phyloP scores from a whole-genome alignment of 2,888 invertebrate species.

The Microctonus hyperodae region DNA sequence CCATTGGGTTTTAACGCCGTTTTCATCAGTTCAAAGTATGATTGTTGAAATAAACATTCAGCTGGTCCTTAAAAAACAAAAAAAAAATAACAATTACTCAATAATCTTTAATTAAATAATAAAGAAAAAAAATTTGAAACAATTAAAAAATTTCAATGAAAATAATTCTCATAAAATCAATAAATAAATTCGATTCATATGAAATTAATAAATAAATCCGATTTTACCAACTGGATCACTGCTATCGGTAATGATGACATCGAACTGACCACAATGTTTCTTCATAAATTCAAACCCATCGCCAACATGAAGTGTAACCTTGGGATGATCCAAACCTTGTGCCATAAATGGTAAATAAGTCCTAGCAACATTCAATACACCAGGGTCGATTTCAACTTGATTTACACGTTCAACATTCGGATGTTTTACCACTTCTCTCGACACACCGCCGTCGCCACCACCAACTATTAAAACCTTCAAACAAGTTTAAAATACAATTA shows the following conservation, averaged over 20 bases:
- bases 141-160: slow-evolving; percentile 44
- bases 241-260: slow-evolving; percentile 98
- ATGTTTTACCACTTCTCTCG: slow-evolving; percentile 94
- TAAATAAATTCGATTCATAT: slow-evolving; percentile 31
- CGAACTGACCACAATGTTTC: slow-evolving; percentile 83
- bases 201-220: neutral
- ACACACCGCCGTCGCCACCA: slow-evolving; percentile 98
- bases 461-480: slow-evolving; percentile 90
- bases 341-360: slow-evolving; percentile 92
- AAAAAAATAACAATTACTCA: neutral
- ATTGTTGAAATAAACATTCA: slow-evolving; percentile 75
- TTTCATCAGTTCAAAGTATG: slow-evolving; percentile 85
- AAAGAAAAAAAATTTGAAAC: slow-evolving; percentile 39
- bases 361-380: slow-evolving; percentile 90
- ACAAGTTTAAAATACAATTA: no score
- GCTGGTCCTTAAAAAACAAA: slow-evolving; percentile 69
- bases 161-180: neutral
- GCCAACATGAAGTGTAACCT: slow-evolving; percentile 82
- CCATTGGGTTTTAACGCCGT: slow-evolving; percentile 85
- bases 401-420: slow-evolving; percentile 85
- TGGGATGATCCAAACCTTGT: slow-evolving; percentile 81
- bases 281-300: slow-evolving; percentile 97
- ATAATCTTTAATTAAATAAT: no score
- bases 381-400: slow-evolving; percentile 94
- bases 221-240: slow-evolving; percentile 90